Percentiles rank a stretch among this genome's conserved stretches.
Evolutionary conservation across 2,888 invertebrate genomes (phyloP).

Genomic region (Dermolepida albohirtum): DNA sequence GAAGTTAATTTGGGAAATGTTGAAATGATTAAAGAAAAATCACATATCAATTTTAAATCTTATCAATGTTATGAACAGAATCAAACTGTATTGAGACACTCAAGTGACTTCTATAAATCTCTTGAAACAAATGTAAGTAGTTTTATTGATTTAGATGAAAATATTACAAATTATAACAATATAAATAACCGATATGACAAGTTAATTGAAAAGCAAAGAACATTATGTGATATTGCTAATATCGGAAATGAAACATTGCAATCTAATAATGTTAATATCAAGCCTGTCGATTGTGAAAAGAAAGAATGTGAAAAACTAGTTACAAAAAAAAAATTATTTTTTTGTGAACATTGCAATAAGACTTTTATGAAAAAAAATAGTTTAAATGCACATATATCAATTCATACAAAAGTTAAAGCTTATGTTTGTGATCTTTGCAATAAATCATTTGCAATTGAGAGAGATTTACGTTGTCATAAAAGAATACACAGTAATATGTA

Average conservation of each 20-base stretch:
- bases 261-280: background rate
- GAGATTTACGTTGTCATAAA: slow-evolving; percentile 61
- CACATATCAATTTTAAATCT: slow-evolving; percentile 23
- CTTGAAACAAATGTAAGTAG: slow-evolving; percentile 18
- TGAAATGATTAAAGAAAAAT: slow-evolving; percentile 16
- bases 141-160: slow-evolving; percentile 25
- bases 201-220: slow-evolving; percentile 14
- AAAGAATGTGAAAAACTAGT: slow-evolving; percentile 8
- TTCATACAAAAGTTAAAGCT: slow-evolving; percentile 60
- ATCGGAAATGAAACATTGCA: slow-evolving; percentile 1
- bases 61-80: slow-evolving; percentile 37
- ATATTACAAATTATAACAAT: slow-evolving; percentile 22
- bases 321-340: slow-evolving; percentile 52
- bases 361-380: slow-evolving; percentile 58
- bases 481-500: slow-evolving; percentile 60
- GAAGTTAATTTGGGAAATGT: slow-evolving; percentile 10
- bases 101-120: slow-evolving; percentile 49
- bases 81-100: slow-evolving; percentile 50
- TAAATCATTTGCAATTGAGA: slow-evolving; percentile 60
- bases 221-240: slow-evolving; percentile 2
- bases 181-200: slow-evolving; percentile 16
- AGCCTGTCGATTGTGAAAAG: background rate
- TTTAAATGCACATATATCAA: slow-evolving; percentile 60
- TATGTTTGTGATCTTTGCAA: slow-evolving; percentile 60
- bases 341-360: slow-evolving; percentile 60